These are phyloP conservation scores for Ophion ventricosus DNA, from an alignment of 2,888 invertebrate genomes.

Conservation along the genomic window DNA sequence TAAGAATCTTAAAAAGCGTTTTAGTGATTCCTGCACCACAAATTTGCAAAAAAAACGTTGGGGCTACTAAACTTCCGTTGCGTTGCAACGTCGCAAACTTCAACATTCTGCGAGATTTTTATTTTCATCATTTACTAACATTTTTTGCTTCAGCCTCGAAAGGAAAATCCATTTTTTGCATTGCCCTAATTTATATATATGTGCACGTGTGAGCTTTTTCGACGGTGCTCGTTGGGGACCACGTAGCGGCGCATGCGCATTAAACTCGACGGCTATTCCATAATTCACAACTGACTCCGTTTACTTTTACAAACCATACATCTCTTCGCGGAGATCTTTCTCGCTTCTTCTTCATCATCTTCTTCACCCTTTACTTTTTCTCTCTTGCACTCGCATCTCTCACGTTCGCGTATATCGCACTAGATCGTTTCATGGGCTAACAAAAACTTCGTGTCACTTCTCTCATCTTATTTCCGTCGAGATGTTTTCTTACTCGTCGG, in stretches of 20 bases:
- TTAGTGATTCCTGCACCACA: too few relatives aligned
- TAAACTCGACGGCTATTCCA: slow-evolving; percentile 46
- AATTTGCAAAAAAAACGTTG: too few relatives aligned
- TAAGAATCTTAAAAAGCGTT: too few relatives aligned
- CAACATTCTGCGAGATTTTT: not conserved
- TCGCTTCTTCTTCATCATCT: slow-evolving; percentile 20
- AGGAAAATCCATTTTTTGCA: not conserved
- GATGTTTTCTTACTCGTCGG: not conserved
- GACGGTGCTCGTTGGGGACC: slow-evolving; percentile 14
- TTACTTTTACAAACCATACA: slow-evolving; percentile 46
- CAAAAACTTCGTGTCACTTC: slow-evolving; percentile 10
- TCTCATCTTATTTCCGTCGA: not conserved
- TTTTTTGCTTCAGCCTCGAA: not conserved
- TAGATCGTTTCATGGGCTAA: slow-evolving; percentile 15
- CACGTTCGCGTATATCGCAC: not conserved
- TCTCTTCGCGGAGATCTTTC: slow-evolving; percentile 17
- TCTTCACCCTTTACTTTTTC: not conserved
- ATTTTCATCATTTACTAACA: not conserved
- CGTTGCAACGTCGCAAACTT: not conserved
- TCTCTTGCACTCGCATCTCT: slow-evolving; percentile 26
- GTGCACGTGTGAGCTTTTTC: slow-evolving; percentile 27
- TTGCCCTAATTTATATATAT: not conserved
- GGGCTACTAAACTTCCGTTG: too few relatives aligned
- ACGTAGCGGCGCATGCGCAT: slow-evolving; percentile 71
- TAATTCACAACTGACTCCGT: slow-evolving; percentile 62